These are phyloP conservation scores for Alfaro cultratus DNA, from an alignment of 2,797 vertebrate genomes.

Conservation along the genomic window DNA sequence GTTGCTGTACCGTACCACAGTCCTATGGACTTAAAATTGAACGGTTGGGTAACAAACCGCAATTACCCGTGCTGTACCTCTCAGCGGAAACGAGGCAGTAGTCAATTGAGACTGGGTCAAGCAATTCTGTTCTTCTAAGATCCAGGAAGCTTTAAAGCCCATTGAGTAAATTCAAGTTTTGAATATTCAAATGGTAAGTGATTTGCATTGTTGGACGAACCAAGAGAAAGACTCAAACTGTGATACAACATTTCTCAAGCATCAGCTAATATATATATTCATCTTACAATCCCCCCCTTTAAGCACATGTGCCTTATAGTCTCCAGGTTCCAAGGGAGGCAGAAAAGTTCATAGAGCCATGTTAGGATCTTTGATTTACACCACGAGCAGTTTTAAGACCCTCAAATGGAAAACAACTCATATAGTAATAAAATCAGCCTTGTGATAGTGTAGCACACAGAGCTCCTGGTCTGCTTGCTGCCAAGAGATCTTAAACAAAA, in stretches of 20 bases:
- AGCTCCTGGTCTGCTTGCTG: conserved; percentile 22
- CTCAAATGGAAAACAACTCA: conserved; percentile 33
- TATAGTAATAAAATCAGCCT: conserved; percentile 29
- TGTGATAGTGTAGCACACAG: conserved; percentile 21
- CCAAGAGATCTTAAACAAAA: conserved; percentile 68
- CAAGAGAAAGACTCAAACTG: neutral
- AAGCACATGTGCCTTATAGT: neutral
- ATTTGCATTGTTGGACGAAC: neutral
- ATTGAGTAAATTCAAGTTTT: neutral
- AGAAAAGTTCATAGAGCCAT: neutral
- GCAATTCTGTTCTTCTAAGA: neutral
- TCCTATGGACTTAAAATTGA: neutral
- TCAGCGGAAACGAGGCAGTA: neutral
- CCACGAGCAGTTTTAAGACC: conserved; percentile 37
- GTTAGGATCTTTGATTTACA: conserved; percentile 1
- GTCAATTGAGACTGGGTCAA: neutral
- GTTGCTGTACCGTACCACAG: neutral
- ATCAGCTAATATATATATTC: neutral
- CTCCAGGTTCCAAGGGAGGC: neutral
- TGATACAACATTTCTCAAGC: neutral
- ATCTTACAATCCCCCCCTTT: neutral
- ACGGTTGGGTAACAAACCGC: neutral
- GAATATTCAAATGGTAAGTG: neutral
- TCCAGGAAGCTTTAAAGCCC: neutral
- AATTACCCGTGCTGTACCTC: neutral